phyloP scores from a whole-genome alignment of 2,797 vertebrate genomes.

The Coregonus suidteri region DNA sequence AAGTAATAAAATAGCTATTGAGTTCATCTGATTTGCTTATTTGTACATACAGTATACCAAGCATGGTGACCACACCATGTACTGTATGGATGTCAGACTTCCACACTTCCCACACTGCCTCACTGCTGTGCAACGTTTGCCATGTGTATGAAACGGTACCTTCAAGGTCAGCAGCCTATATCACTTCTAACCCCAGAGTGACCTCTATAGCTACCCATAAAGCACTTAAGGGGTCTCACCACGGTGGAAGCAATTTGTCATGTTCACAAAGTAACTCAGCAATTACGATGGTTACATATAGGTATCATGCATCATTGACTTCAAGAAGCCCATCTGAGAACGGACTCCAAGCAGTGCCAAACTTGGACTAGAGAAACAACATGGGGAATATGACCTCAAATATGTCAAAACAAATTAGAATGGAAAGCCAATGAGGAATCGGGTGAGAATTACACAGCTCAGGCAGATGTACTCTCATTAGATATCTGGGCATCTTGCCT shows the following conservation, averaged over 20 bases:
- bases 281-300: conserved; percentile 72
- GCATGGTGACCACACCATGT: conserved; percentile 27
- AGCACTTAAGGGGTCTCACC: conserved; percentile 62
- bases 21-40: too few species aligned
- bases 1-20: too few species aligned
- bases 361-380: conserved; percentile 59
- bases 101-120: conserved; percentile 12
- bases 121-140: conserved; percentile 34
- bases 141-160: conserved; percentile 32
- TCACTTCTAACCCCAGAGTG: conserved; percentile 66
- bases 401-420: conserved; percentile 13
- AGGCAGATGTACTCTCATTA: background rate
- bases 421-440: conserved; percentile 36
- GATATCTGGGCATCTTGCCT: too few species aligned
- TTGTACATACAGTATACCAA: background rate
- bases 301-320: conserved; percentile 74
- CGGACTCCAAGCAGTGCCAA: conserved; percentile 65
- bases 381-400: conserved; percentile 58
- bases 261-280: conserved; percentile 61
- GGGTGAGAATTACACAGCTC: background rate
- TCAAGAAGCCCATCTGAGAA: conserved; percentile 62
- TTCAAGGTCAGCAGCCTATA: conserved; percentile 71
- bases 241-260: conserved; percentile 71
- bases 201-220: conserved; percentile 57
- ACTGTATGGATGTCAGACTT: conserved; percentile 11